These are phyloP conservation scores for Parazoanthus darwini DNA, from an alignment of 92 coral and sea anemone species.

Conservation along the genomic window DNA sequence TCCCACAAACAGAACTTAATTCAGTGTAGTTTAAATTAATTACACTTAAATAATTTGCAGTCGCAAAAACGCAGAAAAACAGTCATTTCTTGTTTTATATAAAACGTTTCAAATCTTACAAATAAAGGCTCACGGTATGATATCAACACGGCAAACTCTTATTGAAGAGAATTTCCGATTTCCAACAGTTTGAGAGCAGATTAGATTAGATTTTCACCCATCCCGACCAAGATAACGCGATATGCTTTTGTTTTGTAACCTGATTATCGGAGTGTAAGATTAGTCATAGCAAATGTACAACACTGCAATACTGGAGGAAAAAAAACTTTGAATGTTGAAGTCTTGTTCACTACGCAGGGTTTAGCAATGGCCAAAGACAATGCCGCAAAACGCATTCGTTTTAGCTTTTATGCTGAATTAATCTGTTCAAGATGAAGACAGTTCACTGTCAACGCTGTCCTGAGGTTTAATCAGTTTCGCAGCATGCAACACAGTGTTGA, in stretches of 20 bases:
- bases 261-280: neutral
- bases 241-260: neutral
- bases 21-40: neutral
- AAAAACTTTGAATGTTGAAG: neutral
- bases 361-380: neutral
- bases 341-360: neutral
- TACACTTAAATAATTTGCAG: neutral
- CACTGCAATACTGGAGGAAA: neutral
- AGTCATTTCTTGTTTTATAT: neutral
- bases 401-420: neutral
- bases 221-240: constrained; percentile 23
- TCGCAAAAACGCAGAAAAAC: neutral
- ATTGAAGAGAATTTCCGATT: constrained; percentile 36
- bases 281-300: neutral
- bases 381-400: neutral
- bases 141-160: constrained; percentile 9
- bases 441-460: neutral
- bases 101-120: neutral
- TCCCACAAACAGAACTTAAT: neutral
- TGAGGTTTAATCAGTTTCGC: constrained; percentile 6
- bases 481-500: constrained; percentile 13
- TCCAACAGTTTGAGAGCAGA: constrained; percentile 40
- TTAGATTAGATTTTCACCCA: constrained; percentile 1
- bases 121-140: constrained; percentile 2
- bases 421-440: neutral